Base-by-base conservation (phyloP, 2,113 vertebrate species). In the Oostethus manadensis region DNA sequence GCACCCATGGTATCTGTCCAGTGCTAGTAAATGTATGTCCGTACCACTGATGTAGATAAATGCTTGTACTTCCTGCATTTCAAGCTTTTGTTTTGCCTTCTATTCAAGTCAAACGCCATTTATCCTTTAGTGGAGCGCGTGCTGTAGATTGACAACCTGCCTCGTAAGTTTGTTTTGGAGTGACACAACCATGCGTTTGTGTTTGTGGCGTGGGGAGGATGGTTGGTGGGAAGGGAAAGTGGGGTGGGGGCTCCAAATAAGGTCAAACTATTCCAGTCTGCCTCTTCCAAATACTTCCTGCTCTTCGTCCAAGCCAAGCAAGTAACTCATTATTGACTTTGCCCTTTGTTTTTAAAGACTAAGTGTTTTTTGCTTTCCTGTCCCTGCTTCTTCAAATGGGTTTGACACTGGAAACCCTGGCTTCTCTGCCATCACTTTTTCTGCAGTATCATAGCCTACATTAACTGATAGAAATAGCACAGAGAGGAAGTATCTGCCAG, bases 401-500 rank as follows among this genome's bases (percentile, higher is more conserved):
- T 78, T 81, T 79, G 73, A 74, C 65, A 15, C 49, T 48, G 47
- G 66, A 62, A 67, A 48, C 44, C 45, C 0, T 18, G 44, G 23
- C 54, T 0, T 58, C 50, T 56, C 77, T 59, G 59, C 70, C 64
- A 40, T 61, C 43, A 50, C 63, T 66, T 62, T 33, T 43, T 68
- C 83, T 73, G 89, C 90, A 16, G 64, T 69, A 13, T 88, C 84
- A 49, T 86, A 88, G 8, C 87, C 88, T 51, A 88, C 91, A 11
- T 90, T 92, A 81, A 71, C 88, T 51, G 91, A 93, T 82, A 88
- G 66, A 88, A 86, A 84, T 87, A 78, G 80, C 79, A 55, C 74
- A 50, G 53, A 44, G 66, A 81, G 84, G 86, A 89, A 87, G 81
- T 80, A 44, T 68, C 60, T 76, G 56, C 68, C 76, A 73, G 70